Evolutionary conservation across 2,888 invertebrate genomes (phyloP).

Genomic region (Megamerina dolium): DNA sequence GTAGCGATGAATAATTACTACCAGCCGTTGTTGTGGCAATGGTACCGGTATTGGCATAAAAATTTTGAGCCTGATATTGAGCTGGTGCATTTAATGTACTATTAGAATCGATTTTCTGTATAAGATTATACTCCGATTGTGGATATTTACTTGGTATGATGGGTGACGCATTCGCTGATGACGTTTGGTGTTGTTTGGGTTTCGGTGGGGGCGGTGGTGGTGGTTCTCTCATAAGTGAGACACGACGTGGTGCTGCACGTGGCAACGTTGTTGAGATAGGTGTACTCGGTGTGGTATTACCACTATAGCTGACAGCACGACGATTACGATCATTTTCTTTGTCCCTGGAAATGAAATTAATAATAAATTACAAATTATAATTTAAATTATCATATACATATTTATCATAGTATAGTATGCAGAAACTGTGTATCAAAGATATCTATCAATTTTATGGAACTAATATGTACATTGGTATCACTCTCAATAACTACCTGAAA

Average conservation of each 20-base stretch:
- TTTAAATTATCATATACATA: too few species aligned
- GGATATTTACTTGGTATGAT: constrained; percentile 43
- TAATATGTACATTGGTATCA: too few species aligned
- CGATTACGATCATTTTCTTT: constrained; percentile 47
- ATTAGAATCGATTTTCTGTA: constrained; percentile 42
- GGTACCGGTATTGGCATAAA: constrained; percentile 39
- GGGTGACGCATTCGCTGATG: constrained; percentile 30
- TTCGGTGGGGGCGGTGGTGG: constrained; percentile 45
- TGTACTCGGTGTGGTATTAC: constrained; percentile 24
- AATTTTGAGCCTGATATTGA: constrained; percentile 42
- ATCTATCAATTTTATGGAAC: too few species aligned
- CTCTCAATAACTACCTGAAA: constrained; percentile 39
- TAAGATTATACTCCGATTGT: constrained; percentile 45
- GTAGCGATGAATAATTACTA: constrained; percentile 36
- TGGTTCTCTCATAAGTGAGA: constrained; percentile 46
- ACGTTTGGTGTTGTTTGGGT: constrained; percentile 33
- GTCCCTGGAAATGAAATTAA: constrained; percentile 35
- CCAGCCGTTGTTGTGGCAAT: constrained; percentile 24
- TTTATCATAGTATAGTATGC: too few species aligned
- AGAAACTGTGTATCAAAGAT: too few species aligned
- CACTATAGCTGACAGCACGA: constrained; percentile 46
- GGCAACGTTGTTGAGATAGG: constrained; percentile 36
- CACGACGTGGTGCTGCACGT: constrained; percentile 44
- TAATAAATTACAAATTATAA: too few species aligned
- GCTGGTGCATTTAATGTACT: constrained; percentile 36